phyloP scores from a whole-genome alignment of 2,797 vertebrate species.

The Anguilla marmorata region DNA sequence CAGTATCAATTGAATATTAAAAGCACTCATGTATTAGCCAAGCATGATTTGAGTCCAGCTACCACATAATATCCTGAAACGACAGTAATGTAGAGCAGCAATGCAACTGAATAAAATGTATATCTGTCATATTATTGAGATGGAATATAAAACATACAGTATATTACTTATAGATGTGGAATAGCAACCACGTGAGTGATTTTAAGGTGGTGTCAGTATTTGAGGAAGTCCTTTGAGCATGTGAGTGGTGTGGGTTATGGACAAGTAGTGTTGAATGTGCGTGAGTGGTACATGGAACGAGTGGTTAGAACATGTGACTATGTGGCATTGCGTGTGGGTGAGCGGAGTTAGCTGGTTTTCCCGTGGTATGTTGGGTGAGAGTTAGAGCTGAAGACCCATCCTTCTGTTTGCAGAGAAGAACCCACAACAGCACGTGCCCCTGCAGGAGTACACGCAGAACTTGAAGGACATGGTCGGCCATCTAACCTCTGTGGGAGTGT shows the following conservation, averaged over 20 bases:
- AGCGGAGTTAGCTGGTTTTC: neutral
- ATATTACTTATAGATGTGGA: neutral
- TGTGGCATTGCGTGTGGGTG: neutral
- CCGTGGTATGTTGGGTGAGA: neutral
- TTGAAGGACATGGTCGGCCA: constrained; percentile 77
- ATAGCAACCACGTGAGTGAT: neutral
- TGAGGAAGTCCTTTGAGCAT: neutral
- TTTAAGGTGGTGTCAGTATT: neutral
- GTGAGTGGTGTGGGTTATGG: neutral
- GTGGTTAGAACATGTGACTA: neutral
- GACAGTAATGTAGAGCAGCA: too few relatives aligned
- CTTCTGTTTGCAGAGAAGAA: constrained; percentile 77
- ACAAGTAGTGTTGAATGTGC: neutral
- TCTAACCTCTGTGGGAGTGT: constrained; percentile 72
- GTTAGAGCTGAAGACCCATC: neutral
- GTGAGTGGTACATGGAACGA: neutral
- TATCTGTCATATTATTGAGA: neutral
- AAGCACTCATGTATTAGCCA: too few relatives aligned
- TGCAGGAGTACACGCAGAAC: constrained; percentile 83
- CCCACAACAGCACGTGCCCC: constrained; percentile 84
- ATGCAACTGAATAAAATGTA: too few relatives aligned
- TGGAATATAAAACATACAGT: neutral
- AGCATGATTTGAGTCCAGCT: too few relatives aligned
- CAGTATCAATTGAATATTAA: too few relatives aligned
- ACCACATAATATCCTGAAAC: too few relatives aligned